Evolutionary conservation across 2,797 vertebrate species (phyloP), one percentile per base, ranked within the genome.

Genomic region (Chromobotia macracanthus): DNA sequence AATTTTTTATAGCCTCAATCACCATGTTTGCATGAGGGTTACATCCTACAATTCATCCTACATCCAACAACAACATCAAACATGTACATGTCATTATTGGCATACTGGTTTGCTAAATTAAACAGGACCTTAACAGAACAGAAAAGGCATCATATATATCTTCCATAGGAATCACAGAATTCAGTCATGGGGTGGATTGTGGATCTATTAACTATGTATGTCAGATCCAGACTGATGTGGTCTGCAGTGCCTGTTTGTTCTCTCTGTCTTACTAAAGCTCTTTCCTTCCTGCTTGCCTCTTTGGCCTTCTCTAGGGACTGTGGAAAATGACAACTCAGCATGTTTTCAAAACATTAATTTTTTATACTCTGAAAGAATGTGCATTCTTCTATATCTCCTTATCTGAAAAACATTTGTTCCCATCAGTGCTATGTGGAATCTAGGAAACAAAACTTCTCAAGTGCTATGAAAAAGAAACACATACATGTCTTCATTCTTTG

Each of bases 261-360:
- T 84, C 95, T 92, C 85, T 97, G 96, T 84, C 96, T 95, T 86
- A 96, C 93, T 88, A 99, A 85, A 0, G 91, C 89, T 85, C 96
- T 90, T 90, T 99, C 97, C 85, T 97, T 97, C 87, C 95, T 94
- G 55, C 96, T 96, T 6, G 97, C 98, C 82, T 98, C 97, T 92
- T 99, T 99, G 64, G 96, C 97, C 82, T 97, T 99, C 87, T 99
- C 97, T 84, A 99, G 93, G 85, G 97, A 95, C 97, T 99, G 85
- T 72, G 87, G 82, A 46, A 77, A 65, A 19, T 0, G 13, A 25
- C 28, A 19, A 53, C 41, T 72, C 11, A 61, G 28, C 44, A 77
- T 61, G 9, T 50, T 66, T 66, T 31, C 9, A 15, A 16, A 61
- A 76, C 21, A 15, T n/a, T 10, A 3, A 53, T 28, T 72, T 9